Base-by-base conservation (phyloP, 1,140 invertebrate species). In the Drosophila santomea region DNA sequence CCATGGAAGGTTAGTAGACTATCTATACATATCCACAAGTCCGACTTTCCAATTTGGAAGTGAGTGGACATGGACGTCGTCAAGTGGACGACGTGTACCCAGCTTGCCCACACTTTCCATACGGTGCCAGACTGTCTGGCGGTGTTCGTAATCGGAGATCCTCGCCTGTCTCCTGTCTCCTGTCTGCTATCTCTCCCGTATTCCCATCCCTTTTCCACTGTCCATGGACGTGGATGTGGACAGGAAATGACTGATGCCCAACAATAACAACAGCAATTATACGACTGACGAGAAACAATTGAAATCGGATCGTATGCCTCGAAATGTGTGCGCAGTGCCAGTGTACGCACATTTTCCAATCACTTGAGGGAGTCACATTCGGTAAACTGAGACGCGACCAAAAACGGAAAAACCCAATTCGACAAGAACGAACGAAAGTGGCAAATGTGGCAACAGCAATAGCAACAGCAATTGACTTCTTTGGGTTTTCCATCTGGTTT, bases 381-480 rank as follows among this genome's bases (percentile, higher is more conserved):
- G 77, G 85, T 74, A 90, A 90, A 54, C 41, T 45, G 81, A 90
- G 76, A 79, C 66, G 41, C 57, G 52, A 76, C 39, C 54, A 90
- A 90, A 90, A 86, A 74, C 86, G 86, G 88, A 91, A 90, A 90
- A 90, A 77, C 78, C 86, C 67, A 81, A 81, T 90, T 67, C 56
- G 60, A 20, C 39, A 38, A 17, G 17, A 17, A 17, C 17, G 17
- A 36, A n/a, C 1, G 10, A 8, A 20, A 17, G 11, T 10, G 5
- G 6, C 61, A 61, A 75, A 79, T 72, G 60, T 58, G 56, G 69
- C 68, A 58, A 73, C 51, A 59, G 69, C 68, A 58, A 73, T 48
- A n/a, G n/a, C n/a, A n/a, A n/a, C n/a, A 59, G 44, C 61, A 68
- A 59, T 62, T 54, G 52, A 64, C 50, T 79, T 64, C 50, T 77